Evolutionary conservation across 2,797 vertebrate genomes (phyloP).

Genomic region (Ptychadena robeensis): DNA sequence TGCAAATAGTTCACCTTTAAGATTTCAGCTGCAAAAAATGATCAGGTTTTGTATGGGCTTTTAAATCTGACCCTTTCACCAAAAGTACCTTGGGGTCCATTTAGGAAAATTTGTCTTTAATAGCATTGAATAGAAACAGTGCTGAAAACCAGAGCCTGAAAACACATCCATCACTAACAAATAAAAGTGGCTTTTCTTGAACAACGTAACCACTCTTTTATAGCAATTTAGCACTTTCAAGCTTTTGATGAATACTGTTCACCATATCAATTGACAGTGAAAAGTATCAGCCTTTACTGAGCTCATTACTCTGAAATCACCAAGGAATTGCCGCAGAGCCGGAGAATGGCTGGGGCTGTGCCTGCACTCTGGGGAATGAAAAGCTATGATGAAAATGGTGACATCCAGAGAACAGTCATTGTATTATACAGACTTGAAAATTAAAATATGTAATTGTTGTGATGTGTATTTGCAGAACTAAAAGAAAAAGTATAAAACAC

Average conservation of each 20-base stretch:
- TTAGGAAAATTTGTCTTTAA: neutral
- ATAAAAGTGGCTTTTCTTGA: neutral
- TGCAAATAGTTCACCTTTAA: too few relatives aligned
- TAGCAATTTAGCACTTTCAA: neutral
- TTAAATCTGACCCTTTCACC: neutral
- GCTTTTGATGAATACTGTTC: constrained; percentile 5
- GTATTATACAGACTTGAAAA: neutral
- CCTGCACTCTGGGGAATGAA: neutral
- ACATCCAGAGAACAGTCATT: neutral
- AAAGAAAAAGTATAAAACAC: neutral
- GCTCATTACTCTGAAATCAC: neutral
- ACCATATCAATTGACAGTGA: constrained; percentile 7
- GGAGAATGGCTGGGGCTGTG: neutral
- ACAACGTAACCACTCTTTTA: neutral
- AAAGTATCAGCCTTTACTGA: constrained; percentile 1
- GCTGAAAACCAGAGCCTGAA: neutral
- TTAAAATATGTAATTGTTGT: neutral
- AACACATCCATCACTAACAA: constrained; percentile 12
- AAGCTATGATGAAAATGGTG: neutral
- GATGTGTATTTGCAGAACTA: neutral
- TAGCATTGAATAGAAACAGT: neutral
- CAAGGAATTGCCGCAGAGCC: neutral
- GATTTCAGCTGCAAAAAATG: neutral
- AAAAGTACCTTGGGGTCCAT: neutral
- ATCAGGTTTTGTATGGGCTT: neutral